Conservation (phyloP, 2,888 invertebrate species). For the Phortica magna region DNA sequence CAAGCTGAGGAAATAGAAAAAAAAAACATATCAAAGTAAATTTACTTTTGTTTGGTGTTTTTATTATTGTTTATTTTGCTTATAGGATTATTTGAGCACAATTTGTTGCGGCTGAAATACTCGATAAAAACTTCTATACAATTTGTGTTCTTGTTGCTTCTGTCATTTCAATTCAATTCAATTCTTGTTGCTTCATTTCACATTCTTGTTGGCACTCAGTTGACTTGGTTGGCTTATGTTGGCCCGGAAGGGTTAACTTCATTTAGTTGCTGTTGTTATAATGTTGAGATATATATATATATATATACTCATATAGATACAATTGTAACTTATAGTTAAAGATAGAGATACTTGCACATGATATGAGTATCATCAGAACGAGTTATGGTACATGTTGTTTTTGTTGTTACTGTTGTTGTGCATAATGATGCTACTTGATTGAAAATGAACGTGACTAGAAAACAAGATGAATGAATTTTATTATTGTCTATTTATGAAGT, state of each 20-base stretch:
- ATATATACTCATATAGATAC: background rate
- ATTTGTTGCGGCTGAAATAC: conserved; percentile 10
- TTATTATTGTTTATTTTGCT: background rate
- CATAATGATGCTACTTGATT: conserved; percentile 75
- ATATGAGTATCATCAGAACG: background rate
- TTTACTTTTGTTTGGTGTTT: background rate
- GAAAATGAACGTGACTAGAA: conserved; percentile 77
- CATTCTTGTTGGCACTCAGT: background rate
- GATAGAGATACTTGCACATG: background rate
- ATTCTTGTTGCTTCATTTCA: background rate
- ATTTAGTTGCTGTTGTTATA: conserved; percentile 9
- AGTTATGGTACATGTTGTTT: background rate
- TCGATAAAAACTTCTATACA: background rate
- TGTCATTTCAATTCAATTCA: background rate
- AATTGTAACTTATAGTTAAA: background rate
- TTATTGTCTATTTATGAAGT: conserved; percentile 38
- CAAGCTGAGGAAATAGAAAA: no score
- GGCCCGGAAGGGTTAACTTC: conserved; percentile 19
- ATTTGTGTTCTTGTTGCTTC: background rate
- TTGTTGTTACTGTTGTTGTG: conserved; percentile 48
- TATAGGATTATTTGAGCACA: conserved; percentile 1
- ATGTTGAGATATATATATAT: background rate
- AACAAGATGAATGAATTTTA: conserved; percentile 61
- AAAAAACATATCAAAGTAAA: background rate
- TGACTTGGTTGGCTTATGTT: background rate